Conservation (phyloP, 2,888 invertebrate species). For the Coelinius sp. region DNA sequence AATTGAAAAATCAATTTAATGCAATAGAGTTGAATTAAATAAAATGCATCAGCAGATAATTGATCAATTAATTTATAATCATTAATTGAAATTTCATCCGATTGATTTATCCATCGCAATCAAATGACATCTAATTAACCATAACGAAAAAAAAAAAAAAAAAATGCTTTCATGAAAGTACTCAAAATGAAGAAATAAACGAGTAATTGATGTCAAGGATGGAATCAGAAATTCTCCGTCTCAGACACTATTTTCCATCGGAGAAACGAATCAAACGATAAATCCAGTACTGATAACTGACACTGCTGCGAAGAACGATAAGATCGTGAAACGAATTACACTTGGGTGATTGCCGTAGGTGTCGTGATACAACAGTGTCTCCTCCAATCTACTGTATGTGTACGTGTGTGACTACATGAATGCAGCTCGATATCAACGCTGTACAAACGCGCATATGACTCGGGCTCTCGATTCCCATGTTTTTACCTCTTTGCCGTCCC, state of each 20-base stretch:
- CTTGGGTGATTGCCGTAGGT: constrained; percentile 35
- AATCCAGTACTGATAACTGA: constrained; percentile 39
- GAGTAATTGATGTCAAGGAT: constrained; percentile 8
- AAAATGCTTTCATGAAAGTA: background rate
- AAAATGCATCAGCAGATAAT: background rate
- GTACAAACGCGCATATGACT: background rate
- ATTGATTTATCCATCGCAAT: background rate
- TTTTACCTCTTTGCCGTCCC: background rate
- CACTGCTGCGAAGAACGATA: constrained; percentile 34
- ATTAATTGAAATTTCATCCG: background rate
- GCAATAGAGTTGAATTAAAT: background rate
- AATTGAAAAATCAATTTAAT: background rate
- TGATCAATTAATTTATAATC: background rate
- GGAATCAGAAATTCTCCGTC: background rate
- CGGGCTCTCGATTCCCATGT: background rate
- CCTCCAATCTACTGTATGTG: constrained; percentile 16
- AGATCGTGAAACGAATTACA: constrained; percentile 42
- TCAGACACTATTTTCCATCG: background rate
- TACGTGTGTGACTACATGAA: constrained; percentile 7
- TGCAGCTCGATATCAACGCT: background rate
- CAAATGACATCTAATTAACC: background rate
- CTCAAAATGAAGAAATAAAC: background rate
- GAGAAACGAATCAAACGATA: constrained; percentile 31
- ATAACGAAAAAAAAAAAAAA: no score
- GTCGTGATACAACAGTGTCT: constrained; percentile 29